Evolutionary conservation across 2,797 vertebrate genomes (phyloP), one percentile per base, ranked within the genome.

Genomic region (Rhadinocentrus ornatus): DNA sequence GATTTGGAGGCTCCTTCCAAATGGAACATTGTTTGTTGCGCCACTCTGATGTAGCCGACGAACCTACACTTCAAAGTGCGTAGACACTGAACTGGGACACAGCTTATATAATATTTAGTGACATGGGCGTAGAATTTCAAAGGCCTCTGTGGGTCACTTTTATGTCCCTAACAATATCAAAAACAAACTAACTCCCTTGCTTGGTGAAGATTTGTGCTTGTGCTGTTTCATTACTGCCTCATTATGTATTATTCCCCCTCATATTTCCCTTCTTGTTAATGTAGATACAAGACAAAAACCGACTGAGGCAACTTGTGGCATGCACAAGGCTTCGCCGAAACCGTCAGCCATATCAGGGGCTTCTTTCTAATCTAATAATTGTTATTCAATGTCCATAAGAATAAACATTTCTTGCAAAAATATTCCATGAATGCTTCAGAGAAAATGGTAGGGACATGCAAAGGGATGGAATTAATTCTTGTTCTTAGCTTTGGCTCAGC

Each of bases 381-480:
- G 70, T 77, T 46, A 50, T 69, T 75, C 68, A 50, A 22, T 39
- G 61, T 56, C 71, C 71, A 48, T 29, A 27, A 75, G 77, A 78
- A 80, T 67, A 78, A 85, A 88, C 78, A 82, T 86, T 16, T 60
- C 67, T 60, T 72, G 59, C 34, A 75, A 72, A 70, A 75, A 57
- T 75, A 78, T 85, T 57, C 78, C 73, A 72, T 57, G 0, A 11
- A 18, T 2, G 75, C 72, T 54, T 50, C 67, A 0, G 8, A 73
- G 55, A 34, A 27, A 71, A 69, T 0, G 2, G 57, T 67, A 6
- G 24, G 13, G 5, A 56, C 9, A 62, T 8, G 46, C 27, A 60
- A 70, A 29, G 27, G 39, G 46, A 61, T 39, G 4, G 27, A 67
- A 72, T 72, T 65, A 44, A 82, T 69, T 80, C 37, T 8, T 24